Percentiles rank a stretch among this genome's conserved stretches.
Evolutionary conservation across 35 echinoderm and acorn worm genomes (phyloP).

Genomic region (Chiridota heheva): DNA sequence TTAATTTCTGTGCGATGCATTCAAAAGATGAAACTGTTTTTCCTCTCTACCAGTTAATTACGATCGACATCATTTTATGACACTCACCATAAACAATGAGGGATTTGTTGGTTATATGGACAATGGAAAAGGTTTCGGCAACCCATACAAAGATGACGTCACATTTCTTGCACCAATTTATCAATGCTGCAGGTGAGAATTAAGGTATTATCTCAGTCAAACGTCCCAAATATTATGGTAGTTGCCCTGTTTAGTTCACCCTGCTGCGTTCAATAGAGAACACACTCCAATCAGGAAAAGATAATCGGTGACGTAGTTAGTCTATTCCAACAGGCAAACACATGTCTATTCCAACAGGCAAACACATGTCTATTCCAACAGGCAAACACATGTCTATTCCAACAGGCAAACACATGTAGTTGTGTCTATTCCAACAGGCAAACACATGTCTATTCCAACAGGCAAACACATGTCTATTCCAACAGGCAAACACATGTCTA

Average conservation of each 20-base stretch:
- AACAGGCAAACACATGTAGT: too few species aligned
- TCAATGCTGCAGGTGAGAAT: conserved; percentile 87
- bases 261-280: neutral
- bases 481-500: too few species aligned
- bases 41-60: conserved; percentile 78
- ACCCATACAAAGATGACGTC: conserved; percentile 69
- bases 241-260: neutral
- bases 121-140: conserved; percentile 95
- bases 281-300: neutral
- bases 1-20: too few species aligned
- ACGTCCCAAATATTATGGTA: neutral
- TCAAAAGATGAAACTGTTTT: too few species aligned
- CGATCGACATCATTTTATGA: conserved; percentile 75
- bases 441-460: too few species aligned
- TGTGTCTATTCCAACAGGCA: too few species aligned
- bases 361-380: neutral
- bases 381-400: neutral
- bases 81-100: conserved; percentile 10
- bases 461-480: too few species aligned
- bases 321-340: neutral
- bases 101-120: conserved; percentile 58
- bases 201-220: neutral
- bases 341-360: neutral
- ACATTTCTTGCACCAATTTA: conserved; percentile 74
- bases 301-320: neutral